Evolutionary conservation across 2,113 vertebrate genomes (phyloP), one percentile per base, ranked within the genome.

Genomic region (Halichoerus grypus): DNA sequence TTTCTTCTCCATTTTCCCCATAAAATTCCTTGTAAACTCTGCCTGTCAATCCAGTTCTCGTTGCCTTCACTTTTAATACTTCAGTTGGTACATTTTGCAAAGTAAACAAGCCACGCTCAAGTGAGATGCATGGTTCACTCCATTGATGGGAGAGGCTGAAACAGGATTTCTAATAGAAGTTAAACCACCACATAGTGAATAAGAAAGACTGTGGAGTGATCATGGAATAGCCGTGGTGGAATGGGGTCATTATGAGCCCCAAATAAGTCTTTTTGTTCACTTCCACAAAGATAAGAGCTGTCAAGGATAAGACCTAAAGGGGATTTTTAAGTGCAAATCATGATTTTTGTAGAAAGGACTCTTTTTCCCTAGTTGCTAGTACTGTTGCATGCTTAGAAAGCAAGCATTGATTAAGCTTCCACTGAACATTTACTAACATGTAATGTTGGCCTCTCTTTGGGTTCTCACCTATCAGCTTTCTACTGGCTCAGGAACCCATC

Each of bases 31-130:
- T 51, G 72, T 97, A 92, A 97, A 94, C 93, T 89, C 90, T 97
- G 55, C 88, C 93, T 90, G 7, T 94, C 98, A 92, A 71, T 96
- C 95, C 96, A 86, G 26, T 55, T n/a, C 53, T 96, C 65, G 74
- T 21, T 93, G n/a, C 97, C 98, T 98, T 98, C 80, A 87, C 93
- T 98, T 98, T 80, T 94, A 28, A 8, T 95, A 33, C 33, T 92
- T 51, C 31, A 72, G 33, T 97, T 87, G 79, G 36, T 88, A 95
- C 87, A 90, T 94, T 79, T 96, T 94, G 80, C 77, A 94, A 88
- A 97, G 81, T 21, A 95, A 69, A 76, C 61, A 42, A 93, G 69
- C 71, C 86, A 92, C 15, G 19, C 69, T 92, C 61, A 94, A 97
- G 97, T 96, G 46, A 91, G 74, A 49, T 76, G 91, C 57, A 26